phyloP scores from a whole-genome alignment of 2,797 vertebrate genomes.

The Ctenochaetus hawaiiensis region DNA sequence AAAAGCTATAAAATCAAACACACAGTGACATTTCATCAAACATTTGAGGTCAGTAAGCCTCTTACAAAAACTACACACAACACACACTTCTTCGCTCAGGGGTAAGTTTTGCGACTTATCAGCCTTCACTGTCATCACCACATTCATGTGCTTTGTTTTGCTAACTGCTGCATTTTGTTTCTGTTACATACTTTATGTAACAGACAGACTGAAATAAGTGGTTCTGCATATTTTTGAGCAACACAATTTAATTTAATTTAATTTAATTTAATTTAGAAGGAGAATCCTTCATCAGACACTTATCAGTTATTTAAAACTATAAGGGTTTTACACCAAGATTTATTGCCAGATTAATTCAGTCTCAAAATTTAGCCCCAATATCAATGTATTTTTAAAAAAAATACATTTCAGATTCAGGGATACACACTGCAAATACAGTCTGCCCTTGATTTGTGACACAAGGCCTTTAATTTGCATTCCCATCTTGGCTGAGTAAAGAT shows the following conservation, averaged over 20 bases:
- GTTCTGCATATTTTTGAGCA: neutral
- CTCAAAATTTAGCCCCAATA: conserved; percentile 8
- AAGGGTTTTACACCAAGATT: neutral
- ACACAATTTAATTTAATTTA: neutral
- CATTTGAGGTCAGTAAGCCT: conserved; percentile 4
- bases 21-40: neutral
- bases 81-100: conserved; percentile 2
- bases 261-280: neutral
- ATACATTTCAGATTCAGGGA: neutral
- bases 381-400: neutral
- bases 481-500: conserved; percentile 48
- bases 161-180: conserved; percentile 20
- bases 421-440: neutral
- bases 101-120: conserved; percentile 49
- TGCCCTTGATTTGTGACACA: conserved; percentile 1
- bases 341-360: conserved; percentile 6
- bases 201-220: neutral
- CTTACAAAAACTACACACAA: conserved; percentile 9
- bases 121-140: conserved; percentile 20
- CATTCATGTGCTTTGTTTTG: conserved; percentile 30
- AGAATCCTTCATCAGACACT: neutral
- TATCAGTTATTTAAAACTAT: neutral
- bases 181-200: neutral
- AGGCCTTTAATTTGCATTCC: conserved; percentile 41
- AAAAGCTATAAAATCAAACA: neutral